Evolutionary conservation across 2,888 invertebrate species (phyloP).

Genomic region (Oegoconia quadripuncta): DNA sequence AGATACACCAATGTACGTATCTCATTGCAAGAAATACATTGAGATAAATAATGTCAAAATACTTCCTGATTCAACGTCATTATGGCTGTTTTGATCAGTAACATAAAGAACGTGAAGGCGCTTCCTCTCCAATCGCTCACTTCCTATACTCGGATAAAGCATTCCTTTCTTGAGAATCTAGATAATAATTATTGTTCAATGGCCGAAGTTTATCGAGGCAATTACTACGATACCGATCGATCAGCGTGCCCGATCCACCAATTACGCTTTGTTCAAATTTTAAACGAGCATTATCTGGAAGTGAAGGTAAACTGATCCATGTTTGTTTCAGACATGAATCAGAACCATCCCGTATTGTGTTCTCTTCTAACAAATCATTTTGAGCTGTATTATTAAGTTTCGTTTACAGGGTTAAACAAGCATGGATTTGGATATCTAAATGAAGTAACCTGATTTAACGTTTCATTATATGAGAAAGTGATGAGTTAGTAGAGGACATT

Average conservation of each 20-base stretch:
- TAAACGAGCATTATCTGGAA: constrained; percentile 32
- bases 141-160: constrained; percentile 23
- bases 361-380: too few species aligned
- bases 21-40: too few species aligned
- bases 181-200: constrained; percentile 37
- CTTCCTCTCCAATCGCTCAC: constrained; percentile 24
- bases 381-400: too few species aligned
- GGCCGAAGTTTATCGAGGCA: constrained; percentile 49
- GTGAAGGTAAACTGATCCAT: constrained; percentile 31
- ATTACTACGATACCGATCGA: constrained; percentile 62
- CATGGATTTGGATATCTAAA: too few species aligned
- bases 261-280: constrained; percentile 49
- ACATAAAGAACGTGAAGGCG: constrained; percentile 20
- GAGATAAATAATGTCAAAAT: constrained; percentile 10
- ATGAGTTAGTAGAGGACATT: too few species aligned
- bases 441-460: too few species aligned
- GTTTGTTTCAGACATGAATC: constrained; percentile 6
- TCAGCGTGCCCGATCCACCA: constrained; percentile 37
- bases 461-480: too few species aligned
- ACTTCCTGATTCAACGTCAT: constrained; percentile 7
- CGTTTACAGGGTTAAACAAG: too few species aligned
- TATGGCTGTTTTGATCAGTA: constrained; percentile 6
- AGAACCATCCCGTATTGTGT: too few species aligned
- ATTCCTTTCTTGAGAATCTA: constrained; percentile 34
- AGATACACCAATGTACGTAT: too few species aligned